phyloP scores from a whole-genome alignment of 2,113 vertebrate genomes.

The Tupaia tana region DNA sequence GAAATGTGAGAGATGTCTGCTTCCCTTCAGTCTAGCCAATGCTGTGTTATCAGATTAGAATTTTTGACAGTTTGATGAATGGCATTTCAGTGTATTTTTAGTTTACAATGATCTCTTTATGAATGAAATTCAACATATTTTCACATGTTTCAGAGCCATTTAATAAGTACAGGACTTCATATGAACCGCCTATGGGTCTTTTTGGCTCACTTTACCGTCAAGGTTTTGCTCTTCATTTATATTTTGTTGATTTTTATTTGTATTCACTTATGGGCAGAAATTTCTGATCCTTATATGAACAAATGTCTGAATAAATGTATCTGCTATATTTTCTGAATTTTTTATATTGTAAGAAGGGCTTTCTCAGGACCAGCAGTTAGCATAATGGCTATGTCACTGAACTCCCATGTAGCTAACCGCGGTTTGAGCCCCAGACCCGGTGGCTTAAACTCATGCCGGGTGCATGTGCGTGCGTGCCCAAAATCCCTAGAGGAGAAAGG shows the following conservation, averaged over 20 bases:
- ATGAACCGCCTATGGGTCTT: not conserved
- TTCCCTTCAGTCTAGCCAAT: not conserved
- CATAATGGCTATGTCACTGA: too few species aligned
- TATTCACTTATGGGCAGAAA: constrained; percentile 31
- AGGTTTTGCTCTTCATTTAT: not conserved
- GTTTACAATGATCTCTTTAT: constrained; percentile 12
- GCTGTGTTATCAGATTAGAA: not conserved
- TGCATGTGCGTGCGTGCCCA: too few species aligned
- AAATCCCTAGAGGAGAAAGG: too few species aligned
- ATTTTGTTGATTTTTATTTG: constrained; percentile 1
- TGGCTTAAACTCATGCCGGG: too few species aligned
- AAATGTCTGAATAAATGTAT: not conserved
- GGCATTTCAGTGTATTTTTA: constrained; percentile 12
- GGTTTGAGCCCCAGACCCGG: too few species aligned
- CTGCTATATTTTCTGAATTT: not conserved
- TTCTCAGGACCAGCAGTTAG: not conserved
- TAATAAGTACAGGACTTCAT: not conserved
- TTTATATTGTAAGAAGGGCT: not conserved
- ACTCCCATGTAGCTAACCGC: too few species aligned
- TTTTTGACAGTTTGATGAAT: constrained; percentile 41
- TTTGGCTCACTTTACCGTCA: not conserved
- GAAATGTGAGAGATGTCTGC: not conserved
- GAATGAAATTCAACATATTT: constrained; percentile 36
- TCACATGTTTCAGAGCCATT: constrained; percentile 34
- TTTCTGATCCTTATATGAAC: not conserved